phyloP scores from a whole-genome alignment of 2,113 vertebrate species.

The Tragulus kanchil region DNA sequence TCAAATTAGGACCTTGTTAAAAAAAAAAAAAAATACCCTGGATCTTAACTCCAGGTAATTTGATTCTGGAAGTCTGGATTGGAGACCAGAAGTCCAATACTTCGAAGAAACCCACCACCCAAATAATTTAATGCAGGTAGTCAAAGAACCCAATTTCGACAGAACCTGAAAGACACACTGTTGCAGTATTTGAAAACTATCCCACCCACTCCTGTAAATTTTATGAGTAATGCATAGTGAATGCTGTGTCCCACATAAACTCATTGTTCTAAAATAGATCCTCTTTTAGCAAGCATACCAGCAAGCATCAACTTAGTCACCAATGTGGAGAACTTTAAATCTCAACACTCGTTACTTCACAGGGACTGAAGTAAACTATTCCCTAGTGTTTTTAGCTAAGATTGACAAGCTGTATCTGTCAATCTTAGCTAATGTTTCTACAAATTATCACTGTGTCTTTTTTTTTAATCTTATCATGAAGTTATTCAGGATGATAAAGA shows the following conservation, averaged over 20 bases:
- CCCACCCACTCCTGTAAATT: background rate
- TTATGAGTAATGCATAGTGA: background rate
- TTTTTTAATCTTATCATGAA: constrained; percentile 38
- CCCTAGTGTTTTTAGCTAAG: background rate
- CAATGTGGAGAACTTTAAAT: background rate
- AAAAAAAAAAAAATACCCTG: background rate
- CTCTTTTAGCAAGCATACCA: background rate
- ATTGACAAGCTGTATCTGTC: background rate
- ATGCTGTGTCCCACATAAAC: background rate
- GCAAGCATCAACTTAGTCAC: background rate
- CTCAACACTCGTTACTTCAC: background rate
- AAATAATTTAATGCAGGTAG: background rate
- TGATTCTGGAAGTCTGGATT: constrained; percentile 7
- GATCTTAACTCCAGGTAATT: background rate
- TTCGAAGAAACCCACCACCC: constrained; percentile 19
- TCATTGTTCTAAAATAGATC: background rate
- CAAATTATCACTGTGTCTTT: background rate
- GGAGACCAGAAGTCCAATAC: background rate
- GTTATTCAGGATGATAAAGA: background rate
- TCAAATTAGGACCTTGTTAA: constrained; percentile 45
- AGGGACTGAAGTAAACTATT: constrained; percentile 15
- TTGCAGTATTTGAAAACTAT: constrained; percentile 25
- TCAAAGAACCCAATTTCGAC: background rate
- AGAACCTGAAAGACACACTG: background rate
- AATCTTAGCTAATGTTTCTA: background rate